Percentiles rank a stretch among this genome's conserved stretches.
Conservation (phyloP, 2,888 invertebrate genomes). For the Drosophila ezoana region DNA sequence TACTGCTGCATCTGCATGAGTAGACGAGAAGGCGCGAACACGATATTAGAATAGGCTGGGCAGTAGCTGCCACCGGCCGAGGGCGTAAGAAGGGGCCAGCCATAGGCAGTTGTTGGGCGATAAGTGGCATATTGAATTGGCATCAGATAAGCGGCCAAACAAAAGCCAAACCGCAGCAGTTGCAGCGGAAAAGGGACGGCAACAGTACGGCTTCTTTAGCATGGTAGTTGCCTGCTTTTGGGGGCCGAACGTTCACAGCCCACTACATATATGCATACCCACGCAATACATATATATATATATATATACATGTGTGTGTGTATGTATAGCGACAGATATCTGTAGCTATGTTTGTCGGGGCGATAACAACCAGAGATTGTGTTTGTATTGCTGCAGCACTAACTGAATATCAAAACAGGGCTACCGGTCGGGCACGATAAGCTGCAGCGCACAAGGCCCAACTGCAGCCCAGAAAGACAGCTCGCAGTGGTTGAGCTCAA, state of each 20-base stretch:
- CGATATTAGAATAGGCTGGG: slow-evolving; percentile 6
- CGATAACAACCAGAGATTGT: slow-evolving; percentile 60
- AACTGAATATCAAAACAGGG: slow-evolving; percentile 35
- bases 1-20: neutral
- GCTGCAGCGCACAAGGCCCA: slow-evolving; percentile 28
- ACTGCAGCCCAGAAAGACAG: slow-evolving; percentile 21
- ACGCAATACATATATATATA: neutral
- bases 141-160: slow-evolving; percentile 26
- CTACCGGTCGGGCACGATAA: slow-evolving; percentile 57
- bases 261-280: neutral
- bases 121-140: slow-evolving; percentile 25
- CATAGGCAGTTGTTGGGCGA: slow-evolving; percentile 20
- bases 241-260: slow-evolving; percentile 39
- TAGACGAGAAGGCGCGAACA: slow-evolving; percentile 21
- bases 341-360: slow-evolving; percentile 2
- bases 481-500: slow-evolving; percentile 7
- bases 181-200: slow-evolving; percentile 37
- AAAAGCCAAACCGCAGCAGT: neutral
- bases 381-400: slow-evolving; percentile 40
- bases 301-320: slow-evolving; percentile 4
- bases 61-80: slow-evolving; percentile 8
- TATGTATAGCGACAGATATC: slow-evolving; percentile 3
- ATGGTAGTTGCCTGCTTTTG: slow-evolving; percentile 58
- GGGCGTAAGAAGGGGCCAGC: slow-evolving; percentile 17
- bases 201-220: slow-evolving; percentile 9